Conservation (phyloP, 1,140 invertebrate species). For the Aradophagus sp. region DNA sequence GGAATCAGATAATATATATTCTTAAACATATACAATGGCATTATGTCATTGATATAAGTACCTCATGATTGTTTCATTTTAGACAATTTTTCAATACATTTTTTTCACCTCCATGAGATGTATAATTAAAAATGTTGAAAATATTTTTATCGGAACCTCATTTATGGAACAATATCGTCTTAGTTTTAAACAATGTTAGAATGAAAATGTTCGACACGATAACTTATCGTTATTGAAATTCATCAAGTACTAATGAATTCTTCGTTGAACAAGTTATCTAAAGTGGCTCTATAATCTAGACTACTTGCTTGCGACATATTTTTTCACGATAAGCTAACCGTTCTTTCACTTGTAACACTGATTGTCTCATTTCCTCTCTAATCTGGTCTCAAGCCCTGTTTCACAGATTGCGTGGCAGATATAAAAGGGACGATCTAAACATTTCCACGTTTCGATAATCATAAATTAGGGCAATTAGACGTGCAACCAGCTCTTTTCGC, state of each 20-base stretch:
- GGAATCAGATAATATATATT: too few species aligned
- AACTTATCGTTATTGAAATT: constrained; percentile 36
- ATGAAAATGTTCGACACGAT: constrained; percentile 12
- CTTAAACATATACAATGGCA: too few species aligned
- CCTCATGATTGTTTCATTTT: too few species aligned
- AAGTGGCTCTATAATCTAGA: constrained; percentile 34
- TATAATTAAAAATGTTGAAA: too few species aligned
- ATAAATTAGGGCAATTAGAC: constrained; percentile 44
- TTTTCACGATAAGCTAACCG: constrained; percentile 32
- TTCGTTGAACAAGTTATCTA: constrained; percentile 34
- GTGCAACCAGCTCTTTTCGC: not conserved
- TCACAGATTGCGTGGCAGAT: constrained; percentile 28
- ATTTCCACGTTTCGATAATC: constrained; percentile 37
- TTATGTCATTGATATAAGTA: too few species aligned
- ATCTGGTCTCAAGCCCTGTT: constrained; percentile 30
- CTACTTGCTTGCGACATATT: constrained; percentile 28
- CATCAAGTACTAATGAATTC: constrained; percentile 45
- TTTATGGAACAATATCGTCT: too few species aligned
- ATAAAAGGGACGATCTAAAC: constrained; percentile 10
- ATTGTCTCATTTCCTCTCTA: constrained; percentile 41
- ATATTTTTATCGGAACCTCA: too few species aligned
- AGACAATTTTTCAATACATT: too few species aligned
- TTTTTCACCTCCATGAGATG: too few species aligned
- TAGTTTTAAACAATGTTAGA: too few species aligned
- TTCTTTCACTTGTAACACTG: constrained; percentile 14